Base-by-base conservation (phyloP, 2,797 vertebrate genomes). In the Eptatretus atami region DNA sequence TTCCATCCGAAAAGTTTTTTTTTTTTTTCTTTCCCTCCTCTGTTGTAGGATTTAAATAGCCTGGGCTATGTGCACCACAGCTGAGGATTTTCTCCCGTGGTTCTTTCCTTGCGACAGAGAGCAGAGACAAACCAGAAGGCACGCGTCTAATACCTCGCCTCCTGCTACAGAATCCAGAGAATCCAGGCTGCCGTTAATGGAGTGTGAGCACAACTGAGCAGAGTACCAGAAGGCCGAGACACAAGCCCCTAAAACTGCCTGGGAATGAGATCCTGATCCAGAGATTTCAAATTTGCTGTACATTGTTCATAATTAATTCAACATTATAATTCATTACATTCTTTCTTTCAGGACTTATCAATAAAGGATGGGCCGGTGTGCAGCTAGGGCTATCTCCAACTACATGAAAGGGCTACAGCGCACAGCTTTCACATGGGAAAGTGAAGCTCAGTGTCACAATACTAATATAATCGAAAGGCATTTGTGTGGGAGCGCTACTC, bases 281-380 rank as follows among this genome's bases (percentile, higher is more conserved):
- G 90, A 96, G 92, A 96, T 93, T 95, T 98, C 94, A 94, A 85
- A 84, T 98, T 98, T 98, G 88, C 94, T 98, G 95, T 95, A 96
- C 92, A 98, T n/a, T 98, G 92, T 94, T 98, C 92, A 98, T 98
- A 98, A 98, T 98, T 98, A 98, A 98, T 98, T 98, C 92, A 96
- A 98, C 92, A 98, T 96, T 98, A 98, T 98, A 98, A 98, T 98
- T 98, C 92, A 98, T 98, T 96, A 98, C 92, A 94, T 98, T 86
- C 93, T 94, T 66, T 98, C 94, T 96, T 60, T 60, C 55, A 60
- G 55, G 90, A 92, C 92, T 96, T 98, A 98, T 98, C 92, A 98
- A 98, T 98, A 98, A 98, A 96, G 96, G 86, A 98, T 98, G 92
- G 93, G 86, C 82, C 92, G 94, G 87, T 87, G 94, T 87, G 15